phyloP scores from a whole-genome alignment of 2,888 invertebrate genomes.

The Tetramorium bicarinatum region DNA sequence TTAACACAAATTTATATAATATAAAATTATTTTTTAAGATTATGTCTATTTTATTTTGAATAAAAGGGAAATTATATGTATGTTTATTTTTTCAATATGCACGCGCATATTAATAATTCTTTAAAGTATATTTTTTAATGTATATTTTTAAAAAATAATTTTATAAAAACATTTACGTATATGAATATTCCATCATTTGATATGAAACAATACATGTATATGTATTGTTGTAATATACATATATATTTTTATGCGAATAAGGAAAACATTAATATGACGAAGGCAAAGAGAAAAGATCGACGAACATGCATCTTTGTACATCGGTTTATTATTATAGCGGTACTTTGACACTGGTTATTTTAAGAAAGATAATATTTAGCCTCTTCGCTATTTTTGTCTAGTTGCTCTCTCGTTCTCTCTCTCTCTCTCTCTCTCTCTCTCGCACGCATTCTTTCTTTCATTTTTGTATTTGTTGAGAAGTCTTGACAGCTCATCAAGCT shows the following conservation, averaged over 20 bases:
- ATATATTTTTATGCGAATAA: neutral
- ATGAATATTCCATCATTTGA: neutral
- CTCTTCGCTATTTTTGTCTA: conserved; percentile 80
- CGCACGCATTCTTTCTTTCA: conserved; percentile 60
- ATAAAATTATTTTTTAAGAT: neutral
- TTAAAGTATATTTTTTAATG: neutral
- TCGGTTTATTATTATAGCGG: conserved; percentile 85
- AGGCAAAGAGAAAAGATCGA: conserved; percentile 64
- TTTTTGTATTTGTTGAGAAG: conserved; percentile 74
- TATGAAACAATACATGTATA: neutral
- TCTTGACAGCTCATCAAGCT: conserved; percentile 74
- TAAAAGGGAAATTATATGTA: neutral
- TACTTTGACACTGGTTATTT: conserved; percentile 86
- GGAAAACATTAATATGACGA: neutral
- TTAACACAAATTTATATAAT: neutral
- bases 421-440: conserved; percentile 46
- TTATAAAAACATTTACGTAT: conserved; percentile 6
- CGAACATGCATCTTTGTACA: conserved; percentile 83
- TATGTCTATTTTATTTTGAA: neutral
- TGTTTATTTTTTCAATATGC: neutral
- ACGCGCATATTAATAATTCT: neutral
- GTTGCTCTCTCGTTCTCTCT: conserved; percentile 70
- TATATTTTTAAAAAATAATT: neutral
- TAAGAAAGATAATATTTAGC: conserved; percentile 86
- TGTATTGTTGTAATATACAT: too few species aligned